Evolutionary conservation across 2,888 invertebrate genomes (phyloP), one percentile per base, ranked within the genome.

Genomic region (Girardia tigrina): DNA sequence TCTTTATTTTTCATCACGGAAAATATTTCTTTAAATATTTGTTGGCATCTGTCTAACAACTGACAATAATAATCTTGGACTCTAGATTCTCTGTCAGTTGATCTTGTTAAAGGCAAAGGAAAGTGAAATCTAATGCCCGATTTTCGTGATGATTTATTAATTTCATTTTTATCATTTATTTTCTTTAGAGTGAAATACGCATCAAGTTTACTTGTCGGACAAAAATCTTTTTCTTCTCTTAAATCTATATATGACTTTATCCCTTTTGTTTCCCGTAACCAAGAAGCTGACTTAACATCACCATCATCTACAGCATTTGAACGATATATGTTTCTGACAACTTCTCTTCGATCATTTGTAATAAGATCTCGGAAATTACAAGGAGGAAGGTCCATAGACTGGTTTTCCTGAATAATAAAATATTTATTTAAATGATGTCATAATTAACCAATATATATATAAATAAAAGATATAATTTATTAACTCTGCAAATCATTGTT

Each of bases 181-280:
- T 16, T 16, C 23, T 6, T 56, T 56, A 6, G 4, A 56, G 23
- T 56, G n/a, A 56, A 56, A 56, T 56, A 56, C n/a, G n/a, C 56
- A n/a, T n/a, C 56, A 6, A 56, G 23, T 56, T 56, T 56, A 56
- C 56, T 56, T 2, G 4, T 56, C 23, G 56, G 56, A 56, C n/a
- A n/a, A n/a, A 56, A 56, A 20, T 56, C 56, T 20, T 56, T 56
- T 56, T n/a, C 56, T n/a, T 56, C 56, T 56, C 56, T 56, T 4
- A 56, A 56, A 56, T 56, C 56, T 4, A 56, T n/a, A 56, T 56
- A 56, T 56, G 56, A 4, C n/a, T 56, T 56, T 6, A 56, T 56
- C 23, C 56, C 56, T 4, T 20, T 56, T 2, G 56, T 56, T 56
- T 56, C n/a, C n/a, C 56, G 56, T n/a, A 56, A 23, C 56, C 56